Conservation (phyloP, 23 tunicate genomes). For the Trididemnum nubilum region DNA sequence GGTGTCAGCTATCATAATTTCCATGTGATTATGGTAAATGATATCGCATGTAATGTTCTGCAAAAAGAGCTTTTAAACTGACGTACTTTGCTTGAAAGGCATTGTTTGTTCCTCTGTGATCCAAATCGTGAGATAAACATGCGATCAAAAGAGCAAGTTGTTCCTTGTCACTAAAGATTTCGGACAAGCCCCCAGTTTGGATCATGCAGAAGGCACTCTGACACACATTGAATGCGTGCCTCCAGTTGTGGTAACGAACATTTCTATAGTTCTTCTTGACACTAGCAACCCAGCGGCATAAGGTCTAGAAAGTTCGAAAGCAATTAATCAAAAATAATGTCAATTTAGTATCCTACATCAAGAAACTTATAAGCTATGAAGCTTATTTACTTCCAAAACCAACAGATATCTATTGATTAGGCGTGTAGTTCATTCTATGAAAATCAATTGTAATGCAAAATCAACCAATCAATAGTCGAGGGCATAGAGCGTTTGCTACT, state of each 20-base stretch:
- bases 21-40: too few relatives aligned
- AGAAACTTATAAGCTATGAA: too few relatives aligned
- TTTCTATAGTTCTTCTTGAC: conserved; percentile 87
- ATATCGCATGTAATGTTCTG: too few relatives aligned
- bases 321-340: too few relatives aligned
- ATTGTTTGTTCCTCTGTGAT: conserved; percentile 91
- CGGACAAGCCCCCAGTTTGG: conserved; percentile 56
- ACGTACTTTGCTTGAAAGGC: conserved; percentile 94
- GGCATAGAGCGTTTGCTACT: too few relatives aligned
- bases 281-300: conserved; percentile 88
- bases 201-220: conserved; percentile 91
- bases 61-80: not conserved
- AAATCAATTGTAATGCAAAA: too few relatives aligned
- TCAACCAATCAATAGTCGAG: too few relatives aligned
- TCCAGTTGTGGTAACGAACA: conserved; percentile 91
- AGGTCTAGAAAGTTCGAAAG: conserved; percentile 26
- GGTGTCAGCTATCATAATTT: too few relatives aligned
- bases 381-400: too few relatives aligned
- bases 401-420: too few relatives aligned
- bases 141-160: conserved; percentile 72
- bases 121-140: conserved; percentile 91
- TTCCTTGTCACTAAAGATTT: conserved; percentile 62
- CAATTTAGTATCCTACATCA: not conserved
- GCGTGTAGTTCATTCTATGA: too few relatives aligned
- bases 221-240: conserved; percentile 97